Base-by-base conservation (phyloP, 1,140 invertebrate genomes). In the Euglossa dilemma region DNA sequence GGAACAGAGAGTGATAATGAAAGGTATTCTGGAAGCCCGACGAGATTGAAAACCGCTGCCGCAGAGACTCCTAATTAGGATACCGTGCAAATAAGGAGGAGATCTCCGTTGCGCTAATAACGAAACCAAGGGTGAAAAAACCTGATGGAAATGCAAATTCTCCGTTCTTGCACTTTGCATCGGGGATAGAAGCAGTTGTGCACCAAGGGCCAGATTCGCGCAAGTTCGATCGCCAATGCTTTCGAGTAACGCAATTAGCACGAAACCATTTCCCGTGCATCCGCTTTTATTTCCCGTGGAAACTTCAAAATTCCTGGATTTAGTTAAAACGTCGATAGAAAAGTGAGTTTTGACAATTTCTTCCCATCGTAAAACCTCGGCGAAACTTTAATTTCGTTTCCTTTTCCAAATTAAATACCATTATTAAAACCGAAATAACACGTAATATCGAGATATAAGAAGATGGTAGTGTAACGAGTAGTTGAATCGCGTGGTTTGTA, bases 81-180 rank as follows among this genome's bases (percentile, higher is more conserved):
- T 57, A 67, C 36, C 76, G 6, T 36, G 36, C 52, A 47, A 59
- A 78, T 78, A 78, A 78, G 74, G 12, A 61, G 61, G 18, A 64
- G 74, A 52, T 18, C 47, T 28, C n/a, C 36, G 43, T 69, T 52
- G 64, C 43, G n/a, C 64, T 78, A 78, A 69, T 78, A 67, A 78
- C 76, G 50, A 45, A 69, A 47, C 64, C 18, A 36, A 28, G 20
- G n/a, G 28, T 6, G 11, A 14, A 76, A 76, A 43, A 66, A 66
- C 20, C 9, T 8, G 36, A 9, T 61, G 20, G 11, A 56, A 47
- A 69, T 50, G 76, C 64, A 59, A 78, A 78, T 69, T 69, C 54
- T 45, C n/a, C 8, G 23, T 16, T 20, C n/a, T 56, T 67, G 2
- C 47, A 20, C 23, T 9, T 36, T 36, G 36, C 36, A 36, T 36